These are phyloP conservation scores for Pachyuromys duprasi DNA, from an alignment of 2,797 vertebrate species.

Conservation along the genomic window DNA sequence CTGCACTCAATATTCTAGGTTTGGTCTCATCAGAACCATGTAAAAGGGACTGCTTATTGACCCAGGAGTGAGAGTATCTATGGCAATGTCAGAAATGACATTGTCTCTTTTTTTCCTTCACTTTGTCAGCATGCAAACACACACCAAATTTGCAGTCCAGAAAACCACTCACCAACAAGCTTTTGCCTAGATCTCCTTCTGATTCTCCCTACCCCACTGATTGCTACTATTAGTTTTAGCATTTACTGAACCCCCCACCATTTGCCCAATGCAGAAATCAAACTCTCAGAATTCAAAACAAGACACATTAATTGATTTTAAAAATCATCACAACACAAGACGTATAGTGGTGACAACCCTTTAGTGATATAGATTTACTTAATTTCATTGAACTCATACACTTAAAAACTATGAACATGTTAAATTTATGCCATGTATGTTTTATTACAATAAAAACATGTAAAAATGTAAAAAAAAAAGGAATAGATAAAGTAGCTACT, in stretches of 20 bases:
- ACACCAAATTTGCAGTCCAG: background rate
- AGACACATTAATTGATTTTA: background rate
- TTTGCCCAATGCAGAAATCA: background rate
- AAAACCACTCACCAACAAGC: background rate
- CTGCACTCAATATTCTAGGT: conserved; percentile 64
- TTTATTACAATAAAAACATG: conserved; percentile 6
- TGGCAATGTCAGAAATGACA: background rate
- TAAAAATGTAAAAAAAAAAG: background rate
- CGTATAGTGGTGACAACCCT: background rate
- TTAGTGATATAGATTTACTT: background rate
- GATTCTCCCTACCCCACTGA: conserved; percentile 4
- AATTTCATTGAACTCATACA: background rate
- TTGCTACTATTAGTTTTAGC: conserved; percentile 43
- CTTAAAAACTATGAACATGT: background rate
- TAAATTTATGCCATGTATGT: background rate
- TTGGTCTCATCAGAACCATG: conserved; percentile 42
- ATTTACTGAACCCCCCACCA: background rate
- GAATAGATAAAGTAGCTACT: background rate
- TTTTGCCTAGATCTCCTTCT: conserved; percentile 48
- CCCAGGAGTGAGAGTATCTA: background rate
- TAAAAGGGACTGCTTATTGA: background rate
- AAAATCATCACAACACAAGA: background rate
- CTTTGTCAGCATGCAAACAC: background rate
- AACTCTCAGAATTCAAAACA: background rate
- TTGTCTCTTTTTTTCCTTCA: background rate